These are phyloP conservation scores for Aphelocoma californica DNA, from an alignment of 2,797 vertebrate species.

Conservation along the genomic window DNA sequence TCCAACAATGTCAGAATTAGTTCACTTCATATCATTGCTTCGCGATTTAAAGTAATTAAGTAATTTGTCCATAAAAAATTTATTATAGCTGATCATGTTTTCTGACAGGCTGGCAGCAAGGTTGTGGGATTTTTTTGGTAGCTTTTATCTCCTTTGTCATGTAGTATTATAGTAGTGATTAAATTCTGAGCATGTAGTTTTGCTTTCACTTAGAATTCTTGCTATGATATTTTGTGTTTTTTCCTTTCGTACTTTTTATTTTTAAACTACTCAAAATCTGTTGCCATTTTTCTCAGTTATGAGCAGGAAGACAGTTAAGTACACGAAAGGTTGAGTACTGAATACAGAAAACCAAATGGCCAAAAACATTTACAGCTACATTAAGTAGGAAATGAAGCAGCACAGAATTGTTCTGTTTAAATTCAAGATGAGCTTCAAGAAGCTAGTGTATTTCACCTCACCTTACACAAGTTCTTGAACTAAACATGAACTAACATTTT, in stretches of 20 bases:
- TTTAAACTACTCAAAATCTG: conserved; percentile 5
- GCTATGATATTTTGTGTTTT: neutral
- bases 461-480: conserved; percentile 53
- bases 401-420: conserved; percentile 57
- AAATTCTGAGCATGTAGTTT: neutral
- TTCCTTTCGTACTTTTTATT: neutral
- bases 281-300: conserved; percentile 1
- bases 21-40: neutral
- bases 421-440: conserved; percentile 56
- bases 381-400: conserved; percentile 73
- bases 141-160: conserved; percentile 20
- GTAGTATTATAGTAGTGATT: neutral
- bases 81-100: neutral
- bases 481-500: conserved; percentile 41
- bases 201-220: neutral
- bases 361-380: conserved; percentile 64
- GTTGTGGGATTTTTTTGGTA: neutral
- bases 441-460: conserved; percentile 31
- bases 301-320: conserved; percentile 56
- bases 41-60: neutral
- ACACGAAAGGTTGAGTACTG: conserved; percentile 25
- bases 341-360: conserved; percentile 50
- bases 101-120: neutral
- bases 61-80: neutral
- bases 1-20: neutral